Evolutionary conservation across 2,797 vertebrate species (phyloP), one percentile per base, ranked within the genome.

Genomic region (Cephalopachus bancanus): DNA sequence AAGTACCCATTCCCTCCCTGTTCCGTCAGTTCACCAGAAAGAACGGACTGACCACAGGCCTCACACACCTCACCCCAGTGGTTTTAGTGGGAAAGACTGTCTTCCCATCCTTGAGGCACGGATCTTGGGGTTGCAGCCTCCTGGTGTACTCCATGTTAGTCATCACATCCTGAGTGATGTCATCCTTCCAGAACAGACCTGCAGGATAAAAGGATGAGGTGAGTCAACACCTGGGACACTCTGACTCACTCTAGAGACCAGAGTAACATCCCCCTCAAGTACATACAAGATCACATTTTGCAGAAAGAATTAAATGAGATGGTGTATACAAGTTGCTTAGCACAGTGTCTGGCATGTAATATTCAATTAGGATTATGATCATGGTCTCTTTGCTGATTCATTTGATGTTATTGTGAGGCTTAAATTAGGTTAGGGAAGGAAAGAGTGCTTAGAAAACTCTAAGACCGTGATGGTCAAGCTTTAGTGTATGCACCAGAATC

Each of bases 161-260:
- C 98, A 99, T 99, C 97, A 99, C 99, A 79, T 99, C 99, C 96
- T 99, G 99, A 9, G 99, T 99, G 97, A 99, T 98, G 97, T 99
- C 99, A 89, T 99, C 98, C 97, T 99, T 99, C 99, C 99, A 99
- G 0, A 99, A 99, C 94, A 99, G 98, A 97, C 99, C 99, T 99
- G 97, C 53, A 94, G 33, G 2, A 55, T 4, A 28, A 44, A 86
- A 95, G 20, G 33, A 75, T 19, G 2, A 19, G 4, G 49, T 33
- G 60, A 76, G 26, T 19, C 91, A 59, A 75, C 37, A 86, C 49
- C 15, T 37, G 28, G 55, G 65, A 75, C 7, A 64, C 57, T n/a
- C 8, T 67, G 53, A 80, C 44, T 51, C 64, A 86, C 12, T 49
- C 49, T 26, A 76, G 83, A 57, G 59, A 84, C 57, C 33, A 85